Percentiles rank a stretch among this genome's conserved stretches.
These are phyloP conservation scores for Zosterops lateralis DNA, from an alignment of 2,113 vertebrate genomes.

Conservation along the genomic window DNA sequence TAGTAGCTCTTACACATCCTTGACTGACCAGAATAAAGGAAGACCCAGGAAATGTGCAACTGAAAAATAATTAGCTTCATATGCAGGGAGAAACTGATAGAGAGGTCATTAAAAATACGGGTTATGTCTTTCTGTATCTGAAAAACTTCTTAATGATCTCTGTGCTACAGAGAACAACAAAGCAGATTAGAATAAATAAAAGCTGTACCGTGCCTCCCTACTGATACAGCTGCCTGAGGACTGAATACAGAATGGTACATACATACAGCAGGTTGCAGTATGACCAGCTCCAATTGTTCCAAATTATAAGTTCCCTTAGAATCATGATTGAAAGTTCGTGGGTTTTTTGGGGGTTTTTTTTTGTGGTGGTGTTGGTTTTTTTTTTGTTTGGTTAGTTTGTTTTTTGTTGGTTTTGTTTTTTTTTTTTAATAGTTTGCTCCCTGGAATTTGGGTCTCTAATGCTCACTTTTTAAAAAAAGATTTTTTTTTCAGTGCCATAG, in stretches of 20 bases:
- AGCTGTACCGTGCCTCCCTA: not conserved
- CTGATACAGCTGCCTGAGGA: slow-evolving; percentile 8
- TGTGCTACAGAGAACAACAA: slow-evolving; percentile 6
- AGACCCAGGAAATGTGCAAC: not conserved
- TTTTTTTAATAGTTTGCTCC: not conserved
- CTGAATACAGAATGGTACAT: not conserved
- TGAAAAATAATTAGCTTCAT: not conserved
- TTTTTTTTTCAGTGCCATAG: not conserved
- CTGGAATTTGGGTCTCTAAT: not conserved
- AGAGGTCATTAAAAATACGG: not conserved
- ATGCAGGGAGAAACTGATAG: not conserved
- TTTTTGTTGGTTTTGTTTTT: not conserved
- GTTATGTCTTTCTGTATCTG: not conserved
- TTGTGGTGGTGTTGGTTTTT: not conserved
- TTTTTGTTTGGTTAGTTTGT: not conserved
- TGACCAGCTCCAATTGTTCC: not conserved
- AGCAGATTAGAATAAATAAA: slow-evolving; percentile 35
- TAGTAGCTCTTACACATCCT: not conserved
- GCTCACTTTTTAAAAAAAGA: not conserved
- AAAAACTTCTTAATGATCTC: slow-evolving; percentile 3
- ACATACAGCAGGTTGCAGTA: not conserved
- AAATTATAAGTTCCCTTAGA: not conserved
- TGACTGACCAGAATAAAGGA: not conserved
- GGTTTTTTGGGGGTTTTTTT: not conserved
- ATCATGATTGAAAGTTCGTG: rapidly evolving